phyloP scores from a whole-genome alignment of 2,113 vertebrate genomes.

The Cyanoliseus patagonus region DNA sequence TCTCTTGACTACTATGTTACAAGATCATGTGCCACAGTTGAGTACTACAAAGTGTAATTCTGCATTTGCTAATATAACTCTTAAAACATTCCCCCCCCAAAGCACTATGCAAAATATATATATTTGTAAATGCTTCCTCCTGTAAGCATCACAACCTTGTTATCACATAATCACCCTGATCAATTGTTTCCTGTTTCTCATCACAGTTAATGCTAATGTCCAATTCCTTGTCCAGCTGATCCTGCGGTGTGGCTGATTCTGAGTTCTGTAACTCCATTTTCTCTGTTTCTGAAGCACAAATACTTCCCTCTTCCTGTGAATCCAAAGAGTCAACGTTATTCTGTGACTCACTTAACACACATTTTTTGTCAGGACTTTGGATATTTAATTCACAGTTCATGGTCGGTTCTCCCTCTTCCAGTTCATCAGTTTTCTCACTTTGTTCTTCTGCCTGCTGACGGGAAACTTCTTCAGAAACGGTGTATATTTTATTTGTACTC shows the following conservation, averaged over 20 bases:
- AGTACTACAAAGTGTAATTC: conserved; percentile 63
- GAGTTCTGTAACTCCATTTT: conserved; percentile 58
- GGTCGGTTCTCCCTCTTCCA: conserved; percentile 60
- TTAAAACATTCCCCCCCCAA: conserved; percentile 24
- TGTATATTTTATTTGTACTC: conserved; percentile 80
- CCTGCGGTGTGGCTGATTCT: conserved; percentile 33
- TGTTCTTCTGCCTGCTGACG: conserved; percentile 69
- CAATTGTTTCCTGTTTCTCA: conserved; percentile 55
- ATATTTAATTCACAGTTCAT: conserved; percentile 67
- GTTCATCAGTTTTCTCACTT: conserved; percentile 58
- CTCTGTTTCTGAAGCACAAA: conserved; percentile 45
- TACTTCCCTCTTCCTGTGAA: conserved; percentile 34
- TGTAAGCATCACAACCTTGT: conserved; percentile 76
- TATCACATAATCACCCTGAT: conserved; percentile 75
- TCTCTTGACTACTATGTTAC: conserved; percentile 58
- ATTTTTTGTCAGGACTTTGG: conserved; percentile 58
- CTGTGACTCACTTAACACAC: background rate
- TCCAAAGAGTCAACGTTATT: conserved; percentile 17
- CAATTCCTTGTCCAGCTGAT: conserved; percentile 11
- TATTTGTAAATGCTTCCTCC: conserved; percentile 21
- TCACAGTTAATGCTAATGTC: conserved; percentile 54
- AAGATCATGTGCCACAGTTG: conserved; percentile 61
- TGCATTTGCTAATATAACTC: conserved; percentile 58
- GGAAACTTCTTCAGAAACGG: conserved; percentile 82
- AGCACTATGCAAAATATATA: conserved; percentile 66